phyloP scores from a whole-genome alignment of 2,888 invertebrate genomes.

The Eristalinus sepulchralis region DNA sequence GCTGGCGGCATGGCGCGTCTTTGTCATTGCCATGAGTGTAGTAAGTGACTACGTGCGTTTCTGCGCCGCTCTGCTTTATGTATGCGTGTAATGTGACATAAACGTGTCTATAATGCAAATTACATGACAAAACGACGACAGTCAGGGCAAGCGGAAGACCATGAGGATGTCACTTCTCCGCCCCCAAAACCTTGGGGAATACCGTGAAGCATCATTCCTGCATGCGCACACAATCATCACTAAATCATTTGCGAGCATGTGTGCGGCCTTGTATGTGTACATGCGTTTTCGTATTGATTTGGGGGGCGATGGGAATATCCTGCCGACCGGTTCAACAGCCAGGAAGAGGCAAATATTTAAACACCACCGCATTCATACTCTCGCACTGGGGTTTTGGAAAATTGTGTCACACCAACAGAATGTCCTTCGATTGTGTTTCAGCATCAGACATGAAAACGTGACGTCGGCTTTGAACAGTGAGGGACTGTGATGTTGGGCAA shows the following conservation, averaged over 20 bases:
- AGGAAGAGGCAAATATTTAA: slow-evolving; percentile 57
- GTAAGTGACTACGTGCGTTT: slow-evolving; percentile 38
- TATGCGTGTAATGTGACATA: slow-evolving; percentile 64
- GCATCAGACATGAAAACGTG: slow-evolving; percentile 6
- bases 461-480: background rate
- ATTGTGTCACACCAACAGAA: slow-evolving; percentile 65
- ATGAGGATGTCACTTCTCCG: background rate
- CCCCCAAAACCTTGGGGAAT: slow-evolving; percentile 20
- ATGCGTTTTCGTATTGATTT: background rate
- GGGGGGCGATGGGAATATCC: slow-evolving; percentile 29
- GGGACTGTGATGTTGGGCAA: background rate
- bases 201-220: slow-evolving; percentile 35
- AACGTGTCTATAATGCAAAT: slow-evolving; percentile 70
- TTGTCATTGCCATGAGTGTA: background rate
- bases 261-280: slow-evolving; percentile 3
- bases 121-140: slow-evolving; percentile 55
- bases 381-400: slow-evolving; percentile 38
- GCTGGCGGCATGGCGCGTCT: slow-evolving; percentile 6
- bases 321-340: slow-evolving; percentile 41
- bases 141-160: slow-evolving; percentile 20
- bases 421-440: slow-evolving; percentile 52
- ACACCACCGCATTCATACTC: slow-evolving; percentile 42
- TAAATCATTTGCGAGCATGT: slow-evolving; percentile 58
- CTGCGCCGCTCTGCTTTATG: slow-evolving; percentile 34
- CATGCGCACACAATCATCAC: slow-evolving; percentile 60